Evolutionary conservation across 2,888 invertebrate species (phyloP), one percentile per base, ranked within the genome.

Genomic region (Melieria picta): DNA sequence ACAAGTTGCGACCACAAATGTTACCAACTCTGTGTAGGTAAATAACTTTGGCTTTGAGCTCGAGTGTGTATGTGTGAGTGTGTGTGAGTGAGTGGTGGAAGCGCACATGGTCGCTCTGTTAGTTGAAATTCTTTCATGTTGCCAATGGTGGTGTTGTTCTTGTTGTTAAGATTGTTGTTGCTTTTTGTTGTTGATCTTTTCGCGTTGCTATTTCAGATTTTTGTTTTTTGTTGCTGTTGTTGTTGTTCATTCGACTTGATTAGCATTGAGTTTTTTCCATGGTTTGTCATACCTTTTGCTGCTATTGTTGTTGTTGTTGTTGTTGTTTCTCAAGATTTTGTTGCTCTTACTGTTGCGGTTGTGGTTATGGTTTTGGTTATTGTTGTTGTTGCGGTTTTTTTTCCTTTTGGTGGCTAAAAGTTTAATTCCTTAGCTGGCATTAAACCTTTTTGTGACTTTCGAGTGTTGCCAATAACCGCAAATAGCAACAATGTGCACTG

Each of bases 171-270:
- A 58, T 43, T 60, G 30, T 50, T 60, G 66, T 43, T 60, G 50
- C 16, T 65, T 48, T 67, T 60, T 50, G 30, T 50, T 60, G 66
- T 60, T 60, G 42, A 13, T 65, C 43, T 67, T 60, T 50, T 11
- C 16, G 10, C 47, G 30, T 50, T 48, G 30, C 10, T 43, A 45
- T 55, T 55, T 57, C 42, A 62, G 61, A 61, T 71, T 52, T n/a
- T 42, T 6, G 42, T 6, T 58, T 71, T 71, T 57, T 67, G 48
- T 16, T 43, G 4, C n/a, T n/a, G 57, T 45, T 62, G 50, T 47
- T 58, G 5, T n/a, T n/a, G n/a, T 57, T 71, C 62, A 16, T 67
- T 43, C 45, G 56, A 66, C 61, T 71, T 67, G 66, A 71, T 71
- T 66, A 63, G 66, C 67, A 47, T 62, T 50, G 43, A 46, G 45